Percentiles rank a stretch among this genome's conserved stretches.
Evolutionary conservation across 2,113 vertebrate genomes (phyloP).

Genomic region (Xerus inauris): DNA sequence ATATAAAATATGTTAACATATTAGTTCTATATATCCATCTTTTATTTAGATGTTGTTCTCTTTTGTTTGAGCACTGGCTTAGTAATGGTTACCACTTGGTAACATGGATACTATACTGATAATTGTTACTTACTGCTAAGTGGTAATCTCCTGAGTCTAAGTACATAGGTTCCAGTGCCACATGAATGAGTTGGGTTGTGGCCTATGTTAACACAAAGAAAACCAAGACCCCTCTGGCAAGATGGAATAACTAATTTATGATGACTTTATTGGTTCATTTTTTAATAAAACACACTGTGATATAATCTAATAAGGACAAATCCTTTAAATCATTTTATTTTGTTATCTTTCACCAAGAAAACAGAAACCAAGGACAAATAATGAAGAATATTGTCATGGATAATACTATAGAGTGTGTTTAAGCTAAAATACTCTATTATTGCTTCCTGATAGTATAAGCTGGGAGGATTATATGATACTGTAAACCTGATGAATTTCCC

Average conservation of each 20-base stretch:
- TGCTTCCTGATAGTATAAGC: slow-evolving; percentile 46
- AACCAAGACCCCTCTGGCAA: neutral
- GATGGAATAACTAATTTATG: slow-evolving; percentile 23
- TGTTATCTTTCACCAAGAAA: slow-evolving; percentile 38
- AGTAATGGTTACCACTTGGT: neutral
- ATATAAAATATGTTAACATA: neutral
- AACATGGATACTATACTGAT: neutral
- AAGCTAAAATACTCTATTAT: slow-evolving; percentile 48
- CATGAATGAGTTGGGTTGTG: neutral
- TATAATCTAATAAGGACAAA: slow-evolving; percentile 50
- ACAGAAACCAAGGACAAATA: slow-evolving; percentile 46
- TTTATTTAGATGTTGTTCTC: neutral
- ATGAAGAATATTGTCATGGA: slow-evolving; percentile 28
- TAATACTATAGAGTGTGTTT: slow-evolving; percentile 2
- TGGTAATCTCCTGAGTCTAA: neutral
- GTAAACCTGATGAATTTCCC: neutral
- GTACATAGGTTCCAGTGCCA: neutral
- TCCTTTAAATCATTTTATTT: slow-evolving; percentile 43
- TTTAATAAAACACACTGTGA: slow-evolving; percentile 35
- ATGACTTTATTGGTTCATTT: slow-evolving; percentile 21
- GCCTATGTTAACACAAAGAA: neutral
- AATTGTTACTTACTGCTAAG: neutral
- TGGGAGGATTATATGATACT: slow-evolving; percentile 9
- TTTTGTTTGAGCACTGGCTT: neutral
- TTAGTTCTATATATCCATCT: neutral